Conservation (phyloP, 2,888 invertebrate species). For the Platerodrilus igneus region DNA sequence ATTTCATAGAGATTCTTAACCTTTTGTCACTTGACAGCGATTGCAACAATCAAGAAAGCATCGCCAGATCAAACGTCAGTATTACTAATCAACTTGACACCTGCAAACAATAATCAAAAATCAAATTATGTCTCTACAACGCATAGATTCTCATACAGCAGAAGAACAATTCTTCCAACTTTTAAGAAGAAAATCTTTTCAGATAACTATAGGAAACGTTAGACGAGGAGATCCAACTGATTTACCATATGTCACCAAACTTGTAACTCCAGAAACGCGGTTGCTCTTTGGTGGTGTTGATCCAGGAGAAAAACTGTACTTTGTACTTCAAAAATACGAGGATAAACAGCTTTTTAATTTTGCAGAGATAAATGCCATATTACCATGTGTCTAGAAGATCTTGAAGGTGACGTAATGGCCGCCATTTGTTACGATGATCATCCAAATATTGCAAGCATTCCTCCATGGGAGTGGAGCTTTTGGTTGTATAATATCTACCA, state of each 20-base stretch:
- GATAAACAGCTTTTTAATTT: neutral
- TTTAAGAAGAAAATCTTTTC: no score
- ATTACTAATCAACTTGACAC: no score
- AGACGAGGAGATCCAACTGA: constrained; percentile 32
- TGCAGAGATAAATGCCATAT: constrained; percentile 13
- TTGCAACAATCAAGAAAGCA: no score
- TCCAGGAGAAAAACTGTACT: constrained; percentile 37
- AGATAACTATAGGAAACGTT: no score
- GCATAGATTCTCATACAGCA: no score
- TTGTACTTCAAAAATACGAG: neutral
- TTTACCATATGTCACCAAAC: constrained; percentile 30
- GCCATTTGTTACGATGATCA: constrained; percentile 46
- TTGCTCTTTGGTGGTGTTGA: constrained; percentile 41
- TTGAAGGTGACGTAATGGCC: constrained; percentile 35
- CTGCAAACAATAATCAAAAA: no score
- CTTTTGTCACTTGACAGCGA: no score
- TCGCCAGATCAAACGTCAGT: no score
- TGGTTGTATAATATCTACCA: constrained; percentile 56
- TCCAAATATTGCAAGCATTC: constrained; percentile 56
- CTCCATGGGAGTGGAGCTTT: constrained; percentile 54
- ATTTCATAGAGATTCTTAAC: no score
- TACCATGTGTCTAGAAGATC: constrained; percentile 42
- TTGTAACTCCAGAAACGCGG: constrained; percentile 33
- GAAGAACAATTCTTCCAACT: no score
- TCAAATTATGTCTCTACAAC: no score